Evolutionary conservation across 2,113 vertebrate genomes (phyloP), one percentile per base, ranked within the genome.

Genomic region (Lichenostomus cassidix): DNA sequence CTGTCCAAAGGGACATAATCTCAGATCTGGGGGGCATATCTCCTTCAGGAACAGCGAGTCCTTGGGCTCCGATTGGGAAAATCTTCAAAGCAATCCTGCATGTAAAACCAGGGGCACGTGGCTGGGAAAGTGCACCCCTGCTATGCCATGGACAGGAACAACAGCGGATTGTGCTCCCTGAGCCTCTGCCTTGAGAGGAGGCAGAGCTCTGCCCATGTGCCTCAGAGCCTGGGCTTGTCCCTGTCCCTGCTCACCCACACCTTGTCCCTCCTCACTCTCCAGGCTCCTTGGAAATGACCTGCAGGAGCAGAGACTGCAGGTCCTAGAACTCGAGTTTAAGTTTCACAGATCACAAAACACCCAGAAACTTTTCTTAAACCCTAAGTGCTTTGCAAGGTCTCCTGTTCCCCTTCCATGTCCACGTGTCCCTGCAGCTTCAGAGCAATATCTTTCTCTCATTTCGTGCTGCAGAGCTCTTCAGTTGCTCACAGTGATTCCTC

Each of bases 131-230:
- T 22, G 58, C 68, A 62, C 23, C 37, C 37, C 63, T 80, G 44
- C 78, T 46, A 10, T 28, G 42, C 28, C 14, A 1, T 4, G 37
- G 29, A 28, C 58, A 69, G 59, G 33, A 74, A 31, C 17, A 69
- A 3, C 0, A 1, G n/a, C 0, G 1, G 12, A 5, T 20, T 91
- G 50, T 12, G 8, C 31, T 15, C n/a, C 31, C 50, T 13, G 46
- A 76, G 20, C 53, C 49, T 71, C 53, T 53, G 63, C 29, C 60
- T 49, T 24, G 15, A 59, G 39, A 59, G 60, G 25, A n/a, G 31
- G 2, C 12, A 31, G 23, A 17, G 28, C 0, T 44, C 14, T 63
- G 65, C 62, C 28, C 35, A 39, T 11, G 13, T 52, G 35, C 39
- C 47, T 35, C 52, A 14, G 47, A n/a, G 47, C 4, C 52, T 62